phyloP scores from a whole-genome alignment of 2,797 vertebrate genomes.

The Bovichtus variegatus region DNA sequence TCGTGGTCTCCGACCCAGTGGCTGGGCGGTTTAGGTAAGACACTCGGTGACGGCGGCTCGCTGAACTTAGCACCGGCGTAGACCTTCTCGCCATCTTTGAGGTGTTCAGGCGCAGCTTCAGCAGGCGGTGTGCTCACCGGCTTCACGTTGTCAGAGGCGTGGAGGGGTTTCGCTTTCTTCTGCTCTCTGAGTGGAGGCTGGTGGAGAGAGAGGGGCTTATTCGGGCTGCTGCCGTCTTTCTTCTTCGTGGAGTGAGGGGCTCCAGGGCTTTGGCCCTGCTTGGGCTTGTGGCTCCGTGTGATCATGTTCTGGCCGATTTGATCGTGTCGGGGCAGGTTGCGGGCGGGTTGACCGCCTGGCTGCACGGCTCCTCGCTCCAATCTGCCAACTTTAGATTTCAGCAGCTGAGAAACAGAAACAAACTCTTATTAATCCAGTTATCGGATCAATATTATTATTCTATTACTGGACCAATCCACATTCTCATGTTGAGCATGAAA shows the following conservation, averaged over 20 bases:
- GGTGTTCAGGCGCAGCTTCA: constrained; percentile 74
- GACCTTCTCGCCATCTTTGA: constrained; percentile 89
- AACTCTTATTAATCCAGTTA: neutral
- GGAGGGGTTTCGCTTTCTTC: constrained; percentile 86
- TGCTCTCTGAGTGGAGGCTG: constrained; percentile 76
- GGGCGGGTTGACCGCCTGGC: constrained; percentile 23
- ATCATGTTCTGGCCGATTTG: constrained; percentile 49
- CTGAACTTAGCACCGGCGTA: constrained; percentile 96
- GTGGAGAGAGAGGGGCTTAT: constrained; percentile 70
- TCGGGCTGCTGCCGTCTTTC: constrained; percentile 82
- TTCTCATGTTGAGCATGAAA: neutral
- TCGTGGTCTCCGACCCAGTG: constrained; percentile 91
- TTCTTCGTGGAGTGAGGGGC: constrained; percentile 80
- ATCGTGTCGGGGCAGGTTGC: constrained; percentile 51
- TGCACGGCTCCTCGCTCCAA: constrained; percentile 63
- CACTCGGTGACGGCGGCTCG: constrained; percentile 94
- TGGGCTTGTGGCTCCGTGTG: constrained; percentile 53
- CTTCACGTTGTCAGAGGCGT: constrained; percentile 82
- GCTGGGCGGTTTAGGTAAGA: constrained; percentile 94
- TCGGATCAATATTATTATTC: too few species aligned
- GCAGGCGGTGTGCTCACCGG: constrained; percentile 71
- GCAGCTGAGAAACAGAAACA: constrained; percentile 62
- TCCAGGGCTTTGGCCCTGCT: constrained; percentile 45
- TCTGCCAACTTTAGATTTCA: constrained; percentile 75
- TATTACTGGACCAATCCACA: neutral